Base-by-base conservation (phyloP, 2,113 vertebrate genomes). In the Columba livia region DNA sequence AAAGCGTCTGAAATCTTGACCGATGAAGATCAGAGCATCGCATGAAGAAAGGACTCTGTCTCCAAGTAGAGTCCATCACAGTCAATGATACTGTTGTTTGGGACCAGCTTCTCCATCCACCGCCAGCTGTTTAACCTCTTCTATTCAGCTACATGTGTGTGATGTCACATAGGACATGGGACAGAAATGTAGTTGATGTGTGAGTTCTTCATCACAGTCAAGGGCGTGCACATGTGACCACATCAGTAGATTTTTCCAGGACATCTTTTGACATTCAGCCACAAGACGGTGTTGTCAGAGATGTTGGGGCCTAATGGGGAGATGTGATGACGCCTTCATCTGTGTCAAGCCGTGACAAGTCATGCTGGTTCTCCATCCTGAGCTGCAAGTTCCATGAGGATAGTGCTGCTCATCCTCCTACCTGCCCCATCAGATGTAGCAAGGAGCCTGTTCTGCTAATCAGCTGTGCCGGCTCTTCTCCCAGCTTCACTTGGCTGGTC, bases 141-240 rank as follows among this genome's bases (percentile, higher is more conserved):
- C 26, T 78, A 0, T 38, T 85, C 32, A 38, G 18, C 15, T 56
- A 29, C 42, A 15, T 1, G 2, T 21, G 2, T 42, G 48, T 66
- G 34, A 26, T 61, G 28, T 75, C 34, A 50, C 34, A 11, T 58
- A 65, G 51, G n/a, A 75, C 24, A 20, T 15, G 8, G 31, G 21
- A 50, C 31, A 38, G 69, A 48, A 71, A 18, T 61, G 10, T 60
- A 70, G 65, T 16, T 38, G 28, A 26, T 56, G 5, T 17, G 8
- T 0, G 10, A 58, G 28, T 44, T 70, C 67, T 64, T 36, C 24
- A 11, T 20, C 40, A 11, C 11, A 47, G n/a, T 53, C n/a, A 50
- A 54, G 34, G 44, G 6, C 1, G 0, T 26, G 67, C 38, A n/a
- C 0, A 0, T 57, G n/a, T 21, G 40, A 10, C 38, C 17, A 36